These are phyloP conservation scores for Pantherophis alleghaniensis DNA, from an alignment of 2,797 vertebrate genomes.

Conservation along the genomic window DNA sequence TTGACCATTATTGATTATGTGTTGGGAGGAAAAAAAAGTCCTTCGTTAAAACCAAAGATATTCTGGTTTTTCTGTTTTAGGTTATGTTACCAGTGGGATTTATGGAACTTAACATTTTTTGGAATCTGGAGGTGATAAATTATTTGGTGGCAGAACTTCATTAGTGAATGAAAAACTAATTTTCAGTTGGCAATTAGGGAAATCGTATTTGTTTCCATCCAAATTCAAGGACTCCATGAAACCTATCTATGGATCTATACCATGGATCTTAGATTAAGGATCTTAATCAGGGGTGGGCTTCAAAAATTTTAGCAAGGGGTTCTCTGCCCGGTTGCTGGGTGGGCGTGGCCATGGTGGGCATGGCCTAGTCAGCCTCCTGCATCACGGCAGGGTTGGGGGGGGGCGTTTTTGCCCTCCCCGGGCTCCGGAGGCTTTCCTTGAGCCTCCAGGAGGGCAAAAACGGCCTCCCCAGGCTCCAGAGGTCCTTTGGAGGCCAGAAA, in stretches of 20 bases:
- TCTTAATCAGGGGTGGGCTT: too few relatives aligned
- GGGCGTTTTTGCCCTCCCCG: too few relatives aligned
- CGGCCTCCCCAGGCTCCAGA: too few relatives aligned
- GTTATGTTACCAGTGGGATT: background rate
- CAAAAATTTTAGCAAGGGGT: too few relatives aligned
- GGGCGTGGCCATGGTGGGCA: too few relatives aligned
- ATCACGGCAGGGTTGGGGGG: too few relatives aligned
- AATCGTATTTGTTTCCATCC: background rate
- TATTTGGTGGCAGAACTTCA: background rate
- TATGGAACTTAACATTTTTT: background rate
- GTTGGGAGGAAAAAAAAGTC: background rate
- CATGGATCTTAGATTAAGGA: too few relatives aligned
- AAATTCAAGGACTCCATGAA: background rate
- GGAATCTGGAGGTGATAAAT: background rate
- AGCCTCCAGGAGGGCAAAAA: too few relatives aligned
- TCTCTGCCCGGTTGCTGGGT: too few relatives aligned
- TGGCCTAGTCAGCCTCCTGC: too few relatives aligned
- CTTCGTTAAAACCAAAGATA: background rate
- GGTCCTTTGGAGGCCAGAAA: too few relatives aligned
- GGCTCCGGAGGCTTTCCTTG: too few relatives aligned
- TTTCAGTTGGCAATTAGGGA: background rate
- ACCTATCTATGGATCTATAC: background rate
- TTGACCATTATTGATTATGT: background rate
- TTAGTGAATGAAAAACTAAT: background rate
- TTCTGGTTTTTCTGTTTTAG: background rate